Conservation (phyloP, 1,140 invertebrate species). For the Anastrepha ludens region DNA sequence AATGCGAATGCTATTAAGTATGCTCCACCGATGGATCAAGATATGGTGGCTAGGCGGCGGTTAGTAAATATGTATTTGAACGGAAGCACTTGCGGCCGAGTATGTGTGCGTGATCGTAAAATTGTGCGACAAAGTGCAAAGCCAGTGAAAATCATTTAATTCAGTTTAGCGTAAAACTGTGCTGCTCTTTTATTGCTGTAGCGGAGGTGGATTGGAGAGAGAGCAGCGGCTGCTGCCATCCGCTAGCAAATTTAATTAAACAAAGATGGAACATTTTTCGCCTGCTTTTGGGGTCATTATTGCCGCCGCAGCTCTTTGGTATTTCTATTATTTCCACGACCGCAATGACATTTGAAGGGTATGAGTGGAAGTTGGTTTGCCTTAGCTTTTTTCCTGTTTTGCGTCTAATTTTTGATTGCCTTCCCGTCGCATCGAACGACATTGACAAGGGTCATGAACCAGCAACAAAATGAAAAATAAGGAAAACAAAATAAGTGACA, state of each 20-base stretch:
- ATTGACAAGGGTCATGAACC: conserved; percentile 37
- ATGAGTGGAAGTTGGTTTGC: neutral
- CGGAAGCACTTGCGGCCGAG: neutral
- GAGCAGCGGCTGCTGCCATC: neutral
- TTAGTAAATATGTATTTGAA: neutral
- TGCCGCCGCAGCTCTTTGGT: neutral
- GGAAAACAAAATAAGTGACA: neutral
- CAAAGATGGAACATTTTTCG: neutral
- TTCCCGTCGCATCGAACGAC: neutral
- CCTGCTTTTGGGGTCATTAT: neutral
- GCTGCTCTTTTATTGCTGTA: neutral
- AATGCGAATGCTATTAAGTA: neutral
- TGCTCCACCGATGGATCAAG: neutral
- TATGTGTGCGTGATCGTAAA: neutral
- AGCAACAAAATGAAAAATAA: neutral
- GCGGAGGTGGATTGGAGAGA: too few relatives aligned
- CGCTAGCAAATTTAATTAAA: conserved; percentile 23
- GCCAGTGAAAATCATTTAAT: conserved; percentile 53
- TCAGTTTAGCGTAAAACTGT: conserved; percentile 51
- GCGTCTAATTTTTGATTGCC: neutral
- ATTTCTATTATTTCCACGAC: neutral
- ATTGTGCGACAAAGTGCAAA: neutral
- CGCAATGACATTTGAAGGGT: conserved; percentile 18
- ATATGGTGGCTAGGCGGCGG: neutral
- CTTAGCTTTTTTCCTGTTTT: neutral